Conservation (phyloP, 64 coral and sea anemone species). For the Catalaphyllia jardinei region DNA sequence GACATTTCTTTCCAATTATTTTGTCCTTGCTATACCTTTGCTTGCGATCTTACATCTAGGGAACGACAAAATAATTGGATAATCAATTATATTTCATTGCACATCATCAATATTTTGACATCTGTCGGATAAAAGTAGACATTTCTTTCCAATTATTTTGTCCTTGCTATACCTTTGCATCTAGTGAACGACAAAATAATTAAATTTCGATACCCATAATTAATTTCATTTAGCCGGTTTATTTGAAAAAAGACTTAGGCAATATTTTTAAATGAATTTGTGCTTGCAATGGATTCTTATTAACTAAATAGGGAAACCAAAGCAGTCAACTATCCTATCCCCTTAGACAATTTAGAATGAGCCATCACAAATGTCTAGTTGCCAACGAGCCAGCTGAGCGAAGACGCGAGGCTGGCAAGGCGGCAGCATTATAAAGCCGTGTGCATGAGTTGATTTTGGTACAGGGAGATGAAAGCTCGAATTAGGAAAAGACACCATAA, state of each 20-base stretch:
- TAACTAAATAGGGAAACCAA: neutral
- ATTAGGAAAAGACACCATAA: too few relatives aligned
- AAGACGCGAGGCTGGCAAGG: too few relatives aligned
- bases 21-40: neutral
- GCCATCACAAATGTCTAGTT: too few relatives aligned
- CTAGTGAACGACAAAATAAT: slow-evolving; percentile 3
- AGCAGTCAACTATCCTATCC: too few relatives aligned
- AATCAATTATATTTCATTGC: neutral
- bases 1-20: neutral
- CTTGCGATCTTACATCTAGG: neutral
- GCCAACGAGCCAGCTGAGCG: too few relatives aligned
- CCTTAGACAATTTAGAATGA: neutral
- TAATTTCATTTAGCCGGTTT: too few relatives aligned
- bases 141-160: slow-evolving; percentile 1
- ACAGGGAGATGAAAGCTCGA: too few relatives aligned
- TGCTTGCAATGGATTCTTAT: neutral
- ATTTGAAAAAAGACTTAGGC: too few relatives aligned
- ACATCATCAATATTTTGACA: neutral
- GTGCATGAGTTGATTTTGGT: too few relatives aligned
- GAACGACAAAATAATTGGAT: slow-evolving; percentile 17
- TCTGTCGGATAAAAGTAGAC: neutral
- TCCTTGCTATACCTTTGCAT: neutral
- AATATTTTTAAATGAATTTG: neutral
- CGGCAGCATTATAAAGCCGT: too few relatives aligned
- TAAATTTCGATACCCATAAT: neutral